Evolutionary conservation across 2,888 invertebrate genomes (phyloP).

Genomic region (Tipula unca): DNA sequence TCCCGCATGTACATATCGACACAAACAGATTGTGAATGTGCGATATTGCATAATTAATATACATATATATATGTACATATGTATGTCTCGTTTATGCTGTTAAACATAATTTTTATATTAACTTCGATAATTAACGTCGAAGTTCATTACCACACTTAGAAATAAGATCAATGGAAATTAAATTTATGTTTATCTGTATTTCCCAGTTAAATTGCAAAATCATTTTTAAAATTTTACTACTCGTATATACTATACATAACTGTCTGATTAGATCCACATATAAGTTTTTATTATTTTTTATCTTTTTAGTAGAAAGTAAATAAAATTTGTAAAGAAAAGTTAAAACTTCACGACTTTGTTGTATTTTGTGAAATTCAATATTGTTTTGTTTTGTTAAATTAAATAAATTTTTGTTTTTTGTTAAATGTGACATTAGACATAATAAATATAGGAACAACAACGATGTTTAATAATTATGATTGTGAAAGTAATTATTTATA

Average conservation of each 20-base stretch:
- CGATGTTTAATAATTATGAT: not conserved
- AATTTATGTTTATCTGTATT: not conserved
- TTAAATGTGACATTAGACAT: not conserved
- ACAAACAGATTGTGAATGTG: no score
- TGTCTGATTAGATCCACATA: not conserved
- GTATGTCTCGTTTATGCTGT: no score
- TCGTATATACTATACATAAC: not conserved
- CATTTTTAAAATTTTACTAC: not conserved
- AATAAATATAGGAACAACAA: not conserved
- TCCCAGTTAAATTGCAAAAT: not conserved
- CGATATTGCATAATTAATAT: no score
- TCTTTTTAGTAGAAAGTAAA: not conserved
- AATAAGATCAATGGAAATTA: not conserved
- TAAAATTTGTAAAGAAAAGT: not conserved
- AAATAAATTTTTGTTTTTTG: not conserved
- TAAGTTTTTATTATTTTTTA: not conserved
- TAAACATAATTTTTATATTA: no score
- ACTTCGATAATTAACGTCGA: not conserved
- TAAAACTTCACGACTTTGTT: not conserved
- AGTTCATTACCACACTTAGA: not conserved
- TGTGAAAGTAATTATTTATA: not conserved
- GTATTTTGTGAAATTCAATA: not conserved
- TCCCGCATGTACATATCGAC: no score
- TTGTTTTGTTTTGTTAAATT: not conserved
- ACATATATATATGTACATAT: no score